phyloP scores from a whole-genome alignment of 2,888 invertebrate genomes.

The Macrostomum cliftonense region DNA sequence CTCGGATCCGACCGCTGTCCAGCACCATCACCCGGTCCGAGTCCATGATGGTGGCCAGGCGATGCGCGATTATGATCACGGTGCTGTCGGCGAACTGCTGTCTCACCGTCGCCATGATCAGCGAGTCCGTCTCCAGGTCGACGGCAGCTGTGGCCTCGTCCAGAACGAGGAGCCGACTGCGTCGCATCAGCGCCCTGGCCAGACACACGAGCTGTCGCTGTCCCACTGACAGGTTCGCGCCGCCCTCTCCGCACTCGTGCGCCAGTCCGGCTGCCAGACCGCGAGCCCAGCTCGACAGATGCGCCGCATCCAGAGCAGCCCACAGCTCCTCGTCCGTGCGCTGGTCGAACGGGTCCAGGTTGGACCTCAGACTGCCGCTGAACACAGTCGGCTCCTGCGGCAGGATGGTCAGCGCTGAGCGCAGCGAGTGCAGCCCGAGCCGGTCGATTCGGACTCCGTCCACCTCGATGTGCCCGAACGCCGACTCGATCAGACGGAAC shows the following conservation, averaged over 20 bases:
- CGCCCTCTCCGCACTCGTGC: constrained; percentile 71
- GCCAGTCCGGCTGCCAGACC: constrained; percentile 55
- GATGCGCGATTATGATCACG: constrained; percentile 73
- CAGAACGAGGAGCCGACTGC: constrained; percentile 65
- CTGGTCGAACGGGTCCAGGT: constrained; percentile 11
- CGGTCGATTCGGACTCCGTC: constrained; percentile 21
- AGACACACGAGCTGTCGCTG: constrained; percentile 71
- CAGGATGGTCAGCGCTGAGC: constrained; percentile 26
- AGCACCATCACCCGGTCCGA: constrained; percentile 18
- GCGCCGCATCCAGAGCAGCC: constrained; percentile 67
- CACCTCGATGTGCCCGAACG: constrained; percentile 22
- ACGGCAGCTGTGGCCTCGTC: constrained; percentile 78
- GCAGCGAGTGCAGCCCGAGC: constrained; percentile 22
- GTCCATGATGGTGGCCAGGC: constrained; percentile 66
- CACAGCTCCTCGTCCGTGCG: constrained; percentile 40
- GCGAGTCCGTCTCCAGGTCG: constrained; percentile 64
- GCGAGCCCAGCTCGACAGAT: constrained; percentile 64
- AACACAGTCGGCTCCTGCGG: constrained; percentile 18
- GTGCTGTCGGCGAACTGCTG: constrained; percentile 68
- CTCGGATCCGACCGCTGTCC: not conserved
- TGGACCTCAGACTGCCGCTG: constrained; percentile 6
- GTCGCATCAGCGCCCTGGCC: constrained; percentile 61
- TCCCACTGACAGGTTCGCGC: constrained; percentile 48
- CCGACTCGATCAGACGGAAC: constrained; percentile 28
- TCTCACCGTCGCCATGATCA: constrained; percentile 70